phyloP scores from a whole-genome alignment of 2,888 invertebrate species.

The Diploptera punctata region DNA sequence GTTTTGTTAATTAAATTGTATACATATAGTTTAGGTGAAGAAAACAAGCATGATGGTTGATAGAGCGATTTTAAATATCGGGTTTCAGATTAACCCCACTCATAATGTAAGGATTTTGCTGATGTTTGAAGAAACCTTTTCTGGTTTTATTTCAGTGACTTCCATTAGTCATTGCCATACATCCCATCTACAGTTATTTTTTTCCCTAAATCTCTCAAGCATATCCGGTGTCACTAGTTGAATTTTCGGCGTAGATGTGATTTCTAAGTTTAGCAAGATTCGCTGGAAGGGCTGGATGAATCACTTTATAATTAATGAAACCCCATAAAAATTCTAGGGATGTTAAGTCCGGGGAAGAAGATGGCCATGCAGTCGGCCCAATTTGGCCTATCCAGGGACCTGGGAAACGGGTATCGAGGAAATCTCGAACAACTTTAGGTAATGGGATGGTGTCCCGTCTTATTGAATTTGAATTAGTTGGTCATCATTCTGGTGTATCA shows the following conservation, averaged over 20 bases:
- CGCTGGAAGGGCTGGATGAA: background rate
- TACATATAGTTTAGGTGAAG: too few species aligned
- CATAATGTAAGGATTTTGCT: too few species aligned
- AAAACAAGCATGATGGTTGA: too few species aligned
- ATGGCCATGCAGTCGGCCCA: background rate
- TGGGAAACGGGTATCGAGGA: background rate
- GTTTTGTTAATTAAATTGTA: too few species aligned
- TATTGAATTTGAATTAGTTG: background rate
- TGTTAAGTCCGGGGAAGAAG: background rate
- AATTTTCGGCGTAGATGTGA: background rate
- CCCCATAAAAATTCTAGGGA: background rate
- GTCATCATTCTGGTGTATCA: background rate
- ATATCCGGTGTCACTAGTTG: background rate
- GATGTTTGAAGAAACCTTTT: too few species aligned
- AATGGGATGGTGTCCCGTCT: background rate
- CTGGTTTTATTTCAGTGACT: too few species aligned
- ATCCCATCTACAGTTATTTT: too few species aligned
- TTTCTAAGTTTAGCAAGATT: conserved; percentile 1
- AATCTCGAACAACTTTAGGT: too few species aligned
- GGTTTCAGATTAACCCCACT: too few species aligned
- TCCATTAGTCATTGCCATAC: too few species aligned
- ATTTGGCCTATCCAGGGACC: background rate
- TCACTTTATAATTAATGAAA: background rate
- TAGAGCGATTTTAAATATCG: too few species aligned
- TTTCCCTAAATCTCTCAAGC: background rate